Evolutionary conservation across 2,888 invertebrate species (phyloP).

Genomic region (Microplitis deprimator): DNA sequence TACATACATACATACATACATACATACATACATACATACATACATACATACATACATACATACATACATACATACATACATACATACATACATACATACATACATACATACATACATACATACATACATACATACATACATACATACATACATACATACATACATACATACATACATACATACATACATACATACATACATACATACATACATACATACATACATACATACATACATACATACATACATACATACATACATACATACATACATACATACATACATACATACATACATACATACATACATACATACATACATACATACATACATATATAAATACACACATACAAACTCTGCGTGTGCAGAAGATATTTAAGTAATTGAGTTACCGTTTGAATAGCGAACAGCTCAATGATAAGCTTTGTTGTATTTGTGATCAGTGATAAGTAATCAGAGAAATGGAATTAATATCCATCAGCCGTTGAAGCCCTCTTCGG

Average conservation of each 20-base stretch:
- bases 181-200: not conserved
- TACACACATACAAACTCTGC: not conserved
- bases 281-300: not conserved
- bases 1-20: not conserved
- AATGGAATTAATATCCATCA: not conserved
- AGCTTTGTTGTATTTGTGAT: not conserved
- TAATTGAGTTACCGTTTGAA: constrained; percentile 16
- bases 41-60: not conserved
- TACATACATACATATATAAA: not conserved
- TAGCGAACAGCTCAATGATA: constrained; percentile 5
- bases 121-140: not conserved
- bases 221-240: not conserved
- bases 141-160: not conserved
- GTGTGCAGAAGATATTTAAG: not conserved
- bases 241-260: not conserved
- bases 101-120: not conserved
- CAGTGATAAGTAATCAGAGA: not conserved
- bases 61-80: not conserved
- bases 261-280: not conserved
- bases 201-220: not conserved
- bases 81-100: not conserved
- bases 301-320: not conserved
- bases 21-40: not conserved
- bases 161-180: not conserved
- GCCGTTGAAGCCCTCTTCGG: too few relatives aligned